Evolutionary conservation across 1,140 invertebrate species (phyloP).

Genomic region (Anthonomus grandis): DNA sequence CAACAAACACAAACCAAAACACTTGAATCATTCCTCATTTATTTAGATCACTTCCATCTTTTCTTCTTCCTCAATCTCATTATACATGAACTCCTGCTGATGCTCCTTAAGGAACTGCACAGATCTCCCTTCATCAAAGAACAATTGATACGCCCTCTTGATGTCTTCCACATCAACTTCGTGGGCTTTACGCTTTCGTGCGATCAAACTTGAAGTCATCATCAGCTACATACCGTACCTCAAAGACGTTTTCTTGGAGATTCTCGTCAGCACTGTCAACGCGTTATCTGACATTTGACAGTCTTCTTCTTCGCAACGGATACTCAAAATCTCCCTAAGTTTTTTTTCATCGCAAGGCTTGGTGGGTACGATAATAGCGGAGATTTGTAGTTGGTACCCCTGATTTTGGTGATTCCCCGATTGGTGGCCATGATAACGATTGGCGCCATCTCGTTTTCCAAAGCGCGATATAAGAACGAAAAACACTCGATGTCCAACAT

Average conservation of each 20-base stretch:
- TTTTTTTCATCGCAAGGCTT: constrained; percentile 85
- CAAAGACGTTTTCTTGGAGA: constrained; percentile 89
- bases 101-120: constrained; percentile 93
- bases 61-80: constrained; percentile 50
- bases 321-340: constrained; percentile 80
- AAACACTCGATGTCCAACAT: constrained; percentile 99
- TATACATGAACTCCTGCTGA: constrained; percentile 94
- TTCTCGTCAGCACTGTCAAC: constrained; percentile 84
- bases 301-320: constrained; percentile 93
- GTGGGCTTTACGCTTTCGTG: constrained; percentile 74
- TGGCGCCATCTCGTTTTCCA: constrained; percentile 96
- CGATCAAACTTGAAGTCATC: constrained; percentile 89
- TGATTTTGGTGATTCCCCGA: constrained; percentile 91
- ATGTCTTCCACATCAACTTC: constrained; percentile 91
- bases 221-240: constrained; percentile 99
- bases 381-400: constrained; percentile 89
- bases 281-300: constrained; percentile 93
- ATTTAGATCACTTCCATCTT: constrained; percentile 23
- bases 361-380: constrained; percentile 95
- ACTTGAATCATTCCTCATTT: background rate
- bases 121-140: constrained; percentile 90
- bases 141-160: constrained; percentile 91
- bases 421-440: constrained; percentile 99
- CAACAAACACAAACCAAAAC: too few species aligned
- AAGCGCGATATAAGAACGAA: constrained; percentile 92